Percentiles rank a stretch among this genome's conserved stretches.
Evolutionary conservation across 2,113 vertebrate genomes (phyloP).

Genomic region (Neopipo cinnamomea): DNA sequence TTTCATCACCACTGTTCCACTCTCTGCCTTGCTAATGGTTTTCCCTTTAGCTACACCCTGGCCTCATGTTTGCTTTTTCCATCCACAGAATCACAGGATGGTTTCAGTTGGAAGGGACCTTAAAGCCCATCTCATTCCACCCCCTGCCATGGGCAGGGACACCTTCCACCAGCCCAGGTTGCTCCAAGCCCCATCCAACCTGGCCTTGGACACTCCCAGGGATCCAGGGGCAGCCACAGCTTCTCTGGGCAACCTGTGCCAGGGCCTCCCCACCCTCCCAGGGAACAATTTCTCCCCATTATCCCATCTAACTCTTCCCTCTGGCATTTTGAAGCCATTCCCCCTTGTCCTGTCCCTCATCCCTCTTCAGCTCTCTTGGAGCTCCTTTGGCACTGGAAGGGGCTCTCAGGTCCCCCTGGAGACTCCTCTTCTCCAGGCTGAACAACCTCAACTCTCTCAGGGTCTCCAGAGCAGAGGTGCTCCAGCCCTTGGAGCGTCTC

Average conservation of each 20-base stretch:
- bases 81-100: neutral
- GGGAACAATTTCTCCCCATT: neutral
- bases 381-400: neutral
- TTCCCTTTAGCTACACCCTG: neutral
- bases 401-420: neutral
- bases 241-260: neutral
- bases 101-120: neutral
- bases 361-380: neutral
- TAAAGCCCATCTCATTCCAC: neutral
- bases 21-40: neutral
- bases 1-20: neutral
- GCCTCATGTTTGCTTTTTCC: neutral
- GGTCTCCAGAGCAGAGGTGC: neutral
- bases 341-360: neutral
- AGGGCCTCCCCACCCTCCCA: rapidly evolving
- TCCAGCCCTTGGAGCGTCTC: neutral
- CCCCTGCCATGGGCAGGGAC: neutral
- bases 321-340: neutral
- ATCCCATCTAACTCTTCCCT: no score
- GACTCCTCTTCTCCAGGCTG: neutral
- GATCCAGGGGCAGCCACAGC: neutral
- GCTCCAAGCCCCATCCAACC: rapidly evolving
- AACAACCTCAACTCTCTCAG: neutral
- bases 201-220: neutral
- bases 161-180: rapidly evolving